Evolutionary conservation across 1,140 invertebrate genomes (phyloP).

Genomic region (Hypsibius dujardini): DNA sequence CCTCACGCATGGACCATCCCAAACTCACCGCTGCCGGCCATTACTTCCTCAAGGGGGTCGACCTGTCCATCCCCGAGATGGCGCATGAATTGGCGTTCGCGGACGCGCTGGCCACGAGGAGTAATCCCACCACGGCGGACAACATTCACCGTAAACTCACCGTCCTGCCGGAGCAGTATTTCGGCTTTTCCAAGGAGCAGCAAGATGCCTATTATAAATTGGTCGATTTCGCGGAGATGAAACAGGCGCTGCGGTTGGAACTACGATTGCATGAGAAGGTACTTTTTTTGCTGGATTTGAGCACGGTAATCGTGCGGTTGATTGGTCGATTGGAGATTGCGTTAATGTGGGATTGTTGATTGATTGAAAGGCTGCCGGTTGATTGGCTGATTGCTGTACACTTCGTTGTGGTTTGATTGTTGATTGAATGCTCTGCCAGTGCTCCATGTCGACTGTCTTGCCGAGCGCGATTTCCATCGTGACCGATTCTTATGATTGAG

Average conservation of each 20-base stretch:
- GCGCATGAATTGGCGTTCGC: background rate
- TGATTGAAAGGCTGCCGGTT: too few relatives aligned
- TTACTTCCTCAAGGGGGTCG: conserved; percentile 6
- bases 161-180: background rate
- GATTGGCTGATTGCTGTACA: too few relatives aligned
- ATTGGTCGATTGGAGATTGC: too few relatives aligned
- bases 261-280: background rate
- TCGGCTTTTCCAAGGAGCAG: background rate
- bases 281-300: too few relatives aligned
- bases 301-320: too few relatives aligned
- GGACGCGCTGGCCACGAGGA: background rate
- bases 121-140: conserved; percentile 8
- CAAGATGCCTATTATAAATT: background rate
- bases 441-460: too few relatives aligned
- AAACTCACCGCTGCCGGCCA: background rate
- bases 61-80: background rate
- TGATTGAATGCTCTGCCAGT: too few relatives aligned
- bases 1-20: conserved; percentile 11
- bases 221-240: conserved; percentile 13
- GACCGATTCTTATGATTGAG: too few relatives aligned
- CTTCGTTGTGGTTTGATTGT: too few relatives aligned
- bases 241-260: background rate
- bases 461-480: too few relatives aligned
- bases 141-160: conserved; percentile 15
- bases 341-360: too few relatives aligned